Base-by-base conservation (phyloP, 2,888 invertebrate genomes). In the Chironomus tentans region DNA sequence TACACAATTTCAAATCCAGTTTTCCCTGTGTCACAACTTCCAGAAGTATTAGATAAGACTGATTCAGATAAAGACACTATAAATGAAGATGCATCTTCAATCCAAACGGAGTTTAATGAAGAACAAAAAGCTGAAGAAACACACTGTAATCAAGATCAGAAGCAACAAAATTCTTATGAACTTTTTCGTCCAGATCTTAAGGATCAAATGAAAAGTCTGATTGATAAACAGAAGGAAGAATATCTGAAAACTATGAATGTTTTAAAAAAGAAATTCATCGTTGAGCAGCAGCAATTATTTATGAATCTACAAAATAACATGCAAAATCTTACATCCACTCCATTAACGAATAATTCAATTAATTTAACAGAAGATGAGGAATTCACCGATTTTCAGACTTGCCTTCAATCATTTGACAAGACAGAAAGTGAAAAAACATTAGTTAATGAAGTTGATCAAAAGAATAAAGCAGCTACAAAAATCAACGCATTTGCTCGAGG, bases 401-500 rank as follows among this genome's bases (percentile, higher is more conserved):
- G 72, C 38, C 62, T 72, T n/a, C 62, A 62, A 62, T 28, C 12
- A 5, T n/a, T 46, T 28, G 68, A 73, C 3, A 28, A n/a, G n/a
- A 15, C 10, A 3, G 46, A 6, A 46, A 38, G 18, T 4, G 74
- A 74, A 12, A 74, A 46, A 47, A 74, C 74, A 10, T 62, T 74
- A 18, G 13, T 18, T 7, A 68, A 74, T 74, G 74, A 74, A 18
- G 10, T 7, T 5, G 74, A 74, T 46, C 12, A 21, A 6, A 47
- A 48, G 38, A 62, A 18, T n/a, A 68, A 47, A 79, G 91, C 91
- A 7, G 90, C 89, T n/a, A 85, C 86, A 76, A 84, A 85, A 78
- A 89, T 91, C 79, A 88, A 88, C 77, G 89, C 91, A 24, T 84
- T 85, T 79, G 87, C 86, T 61, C 89, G 88, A 81, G 94, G 95